Evolutionary conservation across 1,140 invertebrate species (phyloP), one percentile per base, ranked within the genome.

Genomic region (Drosophila bocqueti): DNA sequence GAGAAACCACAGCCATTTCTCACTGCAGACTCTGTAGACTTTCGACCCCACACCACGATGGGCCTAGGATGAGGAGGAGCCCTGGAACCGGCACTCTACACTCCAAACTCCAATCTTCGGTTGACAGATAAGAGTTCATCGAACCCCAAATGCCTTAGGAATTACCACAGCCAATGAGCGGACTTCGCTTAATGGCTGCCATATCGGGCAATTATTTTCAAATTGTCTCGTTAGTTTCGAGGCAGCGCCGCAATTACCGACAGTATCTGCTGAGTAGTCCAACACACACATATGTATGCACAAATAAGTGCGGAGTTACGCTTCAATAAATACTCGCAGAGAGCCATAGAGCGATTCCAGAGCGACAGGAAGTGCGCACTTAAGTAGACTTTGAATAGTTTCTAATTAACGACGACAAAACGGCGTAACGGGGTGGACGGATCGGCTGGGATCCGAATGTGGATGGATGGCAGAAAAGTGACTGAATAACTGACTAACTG

Each of bases 371-470:
- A 89, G 59, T 79, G 78, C 78, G 84, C 85, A 89, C 84, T 89
- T 89, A 89, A 90, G 85, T 84, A 90, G 77, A 89, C 85, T 89
- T 72, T 90, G 84, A 89, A 89, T 89, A 90, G 84, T 90, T 89
- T 89, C 85, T 89, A 89, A 89, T 89, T 89, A 89, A 89, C 81
- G 63, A 40, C 73, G 83, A 87, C 83, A 87, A 80, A 69, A 77
- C 83, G 67, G 85, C 84, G 81, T 81, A 83, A 90, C 78, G 81
- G 68, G 85, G 78, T 78, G 68, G 83, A 77, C 72, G 71, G 71
- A 67, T 63, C 40, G 54, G 61, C 65, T 65, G 54, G 72, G 38
- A 31, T 26, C 24, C 36, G 47, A 24, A 45, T 62, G 45, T 52
- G 67, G 63, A 68, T 71, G 63, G 31, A 65, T 42, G 38, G 45